Percentiles rank a stretch among this genome's conserved stretches.
phyloP scores from a whole-genome alignment of 2,888 invertebrate genomes.

The Harmothoe impar region DNA sequence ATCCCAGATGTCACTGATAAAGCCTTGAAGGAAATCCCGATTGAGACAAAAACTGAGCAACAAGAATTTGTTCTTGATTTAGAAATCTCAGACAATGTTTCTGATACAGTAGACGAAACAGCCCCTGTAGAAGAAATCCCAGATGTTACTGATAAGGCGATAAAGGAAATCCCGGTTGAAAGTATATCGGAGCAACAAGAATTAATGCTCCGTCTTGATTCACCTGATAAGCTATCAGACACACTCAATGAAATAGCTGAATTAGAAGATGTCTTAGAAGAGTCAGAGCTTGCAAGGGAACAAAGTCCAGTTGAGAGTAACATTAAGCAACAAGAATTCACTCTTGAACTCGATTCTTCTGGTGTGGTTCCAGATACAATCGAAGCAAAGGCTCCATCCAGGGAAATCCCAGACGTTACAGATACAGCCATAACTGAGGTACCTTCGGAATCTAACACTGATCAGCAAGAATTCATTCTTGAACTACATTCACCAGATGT shows the following conservation, averaged over 20 bases:
- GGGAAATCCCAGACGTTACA: conserved; percentile 31
- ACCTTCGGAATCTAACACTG: neutral
- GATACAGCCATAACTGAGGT: neutral
- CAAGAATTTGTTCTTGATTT: conserved; percentile 46
- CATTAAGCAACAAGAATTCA: conserved; percentile 32
- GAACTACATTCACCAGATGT: neutral
- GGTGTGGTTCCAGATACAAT: neutral
- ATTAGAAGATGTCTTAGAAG: conserved; percentile 2
- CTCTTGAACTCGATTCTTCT: neutral
- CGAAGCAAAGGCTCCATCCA: conserved; percentile 15
- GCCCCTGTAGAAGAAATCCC: conserved; percentile 51
- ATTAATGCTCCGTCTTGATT: conserved; percentile 33
- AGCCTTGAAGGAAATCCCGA: conserved; percentile 36
- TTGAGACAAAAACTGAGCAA: conserved; percentile 55
- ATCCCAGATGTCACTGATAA: conserved; percentile 17
- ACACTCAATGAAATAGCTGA: neutral
- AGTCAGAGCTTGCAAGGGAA: neutral
- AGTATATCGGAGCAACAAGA: conserved; percentile 24
- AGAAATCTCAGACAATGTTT: neutral
- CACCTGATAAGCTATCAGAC: neutral
- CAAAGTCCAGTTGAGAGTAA: neutral
- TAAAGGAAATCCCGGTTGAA: neutral
- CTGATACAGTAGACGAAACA: conserved; percentile 28
- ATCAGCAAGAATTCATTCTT: conserved; percentile 35
- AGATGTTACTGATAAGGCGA: conserved; percentile 11